Evolutionary conservation across 1,140 invertebrate genomes (phyloP).

Genomic region (Scaptomyza montana): DNA sequence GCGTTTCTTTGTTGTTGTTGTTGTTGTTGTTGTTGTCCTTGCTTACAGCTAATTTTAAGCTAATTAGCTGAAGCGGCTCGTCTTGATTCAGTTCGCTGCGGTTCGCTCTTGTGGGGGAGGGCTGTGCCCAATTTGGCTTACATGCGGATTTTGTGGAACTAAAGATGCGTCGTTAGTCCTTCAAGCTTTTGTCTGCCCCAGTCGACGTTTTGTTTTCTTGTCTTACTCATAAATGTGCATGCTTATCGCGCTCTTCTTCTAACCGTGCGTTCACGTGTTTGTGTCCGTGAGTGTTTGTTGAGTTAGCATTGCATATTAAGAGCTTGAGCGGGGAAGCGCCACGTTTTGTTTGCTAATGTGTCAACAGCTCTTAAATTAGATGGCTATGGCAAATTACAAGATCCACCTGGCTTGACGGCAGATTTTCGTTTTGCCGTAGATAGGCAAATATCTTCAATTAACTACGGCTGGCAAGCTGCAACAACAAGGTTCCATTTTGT

Average conservation of each 20-base stretch:
- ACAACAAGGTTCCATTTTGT: too few relatives aligned
- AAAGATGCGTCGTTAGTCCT: slow-evolving; percentile 48
- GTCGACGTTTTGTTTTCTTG: slow-evolving; percentile 69
- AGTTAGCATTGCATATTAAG: slow-evolving; percentile 45
- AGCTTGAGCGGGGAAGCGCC: slow-evolving; percentile 34
- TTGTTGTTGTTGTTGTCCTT: background rate
- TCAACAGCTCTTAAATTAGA: too few relatives aligned
- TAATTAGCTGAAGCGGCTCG: slow-evolving; percentile 65
- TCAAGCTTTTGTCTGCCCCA: slow-evolving; percentile 64
- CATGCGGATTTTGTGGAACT: slow-evolving; percentile 60
- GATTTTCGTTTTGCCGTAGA: slow-evolving; percentile 58
- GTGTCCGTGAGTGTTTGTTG: background rate
- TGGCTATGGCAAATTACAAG: slow-evolving; percentile 67
- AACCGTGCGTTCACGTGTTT: background rate
- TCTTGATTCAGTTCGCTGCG: too few relatives aligned
- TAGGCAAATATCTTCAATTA: slow-evolving; percentile 74
- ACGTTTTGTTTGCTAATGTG: slow-evolving; percentile 67
- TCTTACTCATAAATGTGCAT: slow-evolving; percentile 73
- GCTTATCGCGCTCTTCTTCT: background rate
- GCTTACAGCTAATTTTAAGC: slow-evolving; percentile 74
- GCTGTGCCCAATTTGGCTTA: slow-evolving; percentile 36
- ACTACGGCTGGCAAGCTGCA: slow-evolving; percentile 10
- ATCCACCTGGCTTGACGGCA: slow-evolving; percentile 58
- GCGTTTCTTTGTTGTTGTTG: background rate
- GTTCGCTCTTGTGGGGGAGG: background rate